Evolutionary conservation across 1,140 invertebrate species (phyloP), one percentile per base, ranked within the genome.

Genomic region (Drosophila rufa): DNA sequence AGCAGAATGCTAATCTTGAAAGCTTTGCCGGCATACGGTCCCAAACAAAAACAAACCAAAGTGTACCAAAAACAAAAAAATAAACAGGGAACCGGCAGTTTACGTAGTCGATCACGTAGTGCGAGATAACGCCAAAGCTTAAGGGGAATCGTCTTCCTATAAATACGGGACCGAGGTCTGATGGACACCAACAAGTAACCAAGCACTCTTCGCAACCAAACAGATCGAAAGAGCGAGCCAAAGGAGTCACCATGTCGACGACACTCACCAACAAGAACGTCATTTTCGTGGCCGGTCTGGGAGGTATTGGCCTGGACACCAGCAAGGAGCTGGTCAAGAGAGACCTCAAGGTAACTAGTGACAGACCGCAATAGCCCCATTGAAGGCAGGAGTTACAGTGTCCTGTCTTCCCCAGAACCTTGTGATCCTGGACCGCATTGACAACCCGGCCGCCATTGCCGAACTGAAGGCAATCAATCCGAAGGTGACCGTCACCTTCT

Each of bases 301-400:
- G 91, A 27, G 89, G 82, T 40, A 92, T 92, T 73, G 91, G 91
- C 33, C 67, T 91, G 53, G 91, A 83, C 70, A 86, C 89, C 56
- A 84, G 79, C 55, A 69, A 65, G 45, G 82, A 91, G 62, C 68
- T 90, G 25, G 73, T 91, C 58, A 91, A 86, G 51, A 47, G 66
- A 3, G 56, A 75, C 27, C 68, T 90, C 6, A 86, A 82, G 85
- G 85, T 87, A 64, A n/a, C 47, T 14, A 5, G 6, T 6, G 2
- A 15, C 8, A 4, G 11, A 12, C 14, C 22, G 17, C 14, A 6
- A 43, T 9, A 17, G 17, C 19, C 36, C 12, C 8, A 11, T 36
- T 9, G 33, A 11, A 19, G 17, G n/a, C 7, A 11, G 33, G 14
- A 0, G 12, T n/a, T 14, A 50, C 17, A 17, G 11, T 15, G 12